These are phyloP conservation scores for Hyperoplus lanceolatus DNA, from an alignment of 2,797 vertebrate species.

Conservation along the genomic window DNA sequence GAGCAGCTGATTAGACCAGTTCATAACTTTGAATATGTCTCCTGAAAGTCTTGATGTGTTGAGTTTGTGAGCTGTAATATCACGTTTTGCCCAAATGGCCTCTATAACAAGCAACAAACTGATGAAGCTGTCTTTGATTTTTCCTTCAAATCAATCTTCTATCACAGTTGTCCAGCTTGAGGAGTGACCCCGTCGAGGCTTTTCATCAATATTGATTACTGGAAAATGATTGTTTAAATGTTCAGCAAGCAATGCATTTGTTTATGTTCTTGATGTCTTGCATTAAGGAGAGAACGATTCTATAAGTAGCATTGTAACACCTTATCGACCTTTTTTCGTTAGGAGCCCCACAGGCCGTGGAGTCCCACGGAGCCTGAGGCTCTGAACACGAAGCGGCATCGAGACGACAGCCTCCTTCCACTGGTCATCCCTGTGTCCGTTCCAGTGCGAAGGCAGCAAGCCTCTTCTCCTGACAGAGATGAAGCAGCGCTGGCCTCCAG, in stretches of 20 bases:
- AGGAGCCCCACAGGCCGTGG: conserved; percentile 85
- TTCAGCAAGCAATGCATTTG: neutral
- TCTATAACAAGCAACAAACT: neutral
- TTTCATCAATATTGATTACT: neutral
- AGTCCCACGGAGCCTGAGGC: conserved; percentile 78
- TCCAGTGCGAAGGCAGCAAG: conserved; percentile 90
- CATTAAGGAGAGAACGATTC: neutral
- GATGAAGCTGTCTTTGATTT: neutral
- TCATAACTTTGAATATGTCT: neutral
- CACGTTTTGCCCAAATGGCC: neutral
- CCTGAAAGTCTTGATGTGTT: neutral
- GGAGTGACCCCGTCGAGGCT: neutral
- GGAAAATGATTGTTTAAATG: neutral
- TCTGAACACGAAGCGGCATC: conserved; percentile 84
- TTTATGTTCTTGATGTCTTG: neutral
- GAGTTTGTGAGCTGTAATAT: neutral
- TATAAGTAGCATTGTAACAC: neutral
- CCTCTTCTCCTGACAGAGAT: conserved; percentile 82
- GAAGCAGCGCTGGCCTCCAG: conserved; percentile 77
- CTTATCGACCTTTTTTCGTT: neutral
- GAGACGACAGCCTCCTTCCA: conserved; percentile 92
- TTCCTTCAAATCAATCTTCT: neutral
- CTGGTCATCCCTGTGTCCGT: conserved; percentile 98
- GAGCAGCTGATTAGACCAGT: neutral
- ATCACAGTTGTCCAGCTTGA: neutral